Base-by-base conservation (phyloP, 2,888 invertebrate species). In the Philhelius pedissequus region DNA sequence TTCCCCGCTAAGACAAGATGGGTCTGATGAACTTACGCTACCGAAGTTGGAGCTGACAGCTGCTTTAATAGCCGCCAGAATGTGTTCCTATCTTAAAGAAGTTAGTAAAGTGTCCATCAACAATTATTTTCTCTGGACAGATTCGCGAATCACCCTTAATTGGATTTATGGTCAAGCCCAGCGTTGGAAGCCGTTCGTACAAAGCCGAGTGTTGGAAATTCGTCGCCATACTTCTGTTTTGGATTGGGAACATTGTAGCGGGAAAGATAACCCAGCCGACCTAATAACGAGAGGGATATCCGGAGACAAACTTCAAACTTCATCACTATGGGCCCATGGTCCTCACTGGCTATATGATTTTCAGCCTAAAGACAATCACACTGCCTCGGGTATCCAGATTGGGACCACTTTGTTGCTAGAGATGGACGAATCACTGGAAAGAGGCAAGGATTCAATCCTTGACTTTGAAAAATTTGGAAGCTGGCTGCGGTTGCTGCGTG, bases 31-130 rank as follows among this genome's bases (percentile, higher is more conserved):
- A 8, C 25, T 64, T 1, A 52, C 52, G 0, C 32, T 64, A 11
- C 60, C 62, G 6, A 73, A 62, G 11, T 18, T 73, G 15, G 62
- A 73, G 20, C 32, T 54, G 11, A 56, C 52, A 3, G 56, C 56
- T 5, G 56, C 43, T 4, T 43, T 69, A 30, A 62, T 73, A 20
- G 60, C 62, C 1, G 45, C 54, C 32, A 20, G 62, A 13, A n/a
- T 73, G 11, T n/a, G 43, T 30, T 9, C 54, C 5, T 62, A 52
- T 18, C n/a, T 73, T 0, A 74, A 64, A 18, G 9, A 40, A 4
- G 4, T 20, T 4, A 9, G 54, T 8, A 52, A 40, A 18, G 20
- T 52, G 1, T 20, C 20, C 2, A 5, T 45, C 1, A 6, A 43
- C 1, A 52, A n/a, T 9, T 64, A 22, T 20, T 22, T 43, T 13